phyloP scores from a whole-genome alignment of 92 coral and sea anemone species.

The Zoanthus sociatus region DNA sequence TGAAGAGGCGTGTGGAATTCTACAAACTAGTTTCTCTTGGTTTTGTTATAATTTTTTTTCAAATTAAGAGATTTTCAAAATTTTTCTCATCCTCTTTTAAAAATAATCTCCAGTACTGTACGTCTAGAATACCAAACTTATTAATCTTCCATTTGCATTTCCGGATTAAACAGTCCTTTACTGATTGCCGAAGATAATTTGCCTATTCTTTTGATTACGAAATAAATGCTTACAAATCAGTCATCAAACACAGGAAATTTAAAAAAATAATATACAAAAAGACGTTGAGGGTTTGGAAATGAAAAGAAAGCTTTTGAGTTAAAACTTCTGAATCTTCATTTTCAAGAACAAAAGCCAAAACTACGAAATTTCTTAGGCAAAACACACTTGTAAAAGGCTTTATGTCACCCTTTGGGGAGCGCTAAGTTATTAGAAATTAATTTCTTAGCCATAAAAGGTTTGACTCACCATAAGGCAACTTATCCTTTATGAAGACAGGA shows the following conservation, averaged over 20 bases:
- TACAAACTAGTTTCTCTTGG: too few species aligned
- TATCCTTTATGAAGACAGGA: constrained; percentile 2
- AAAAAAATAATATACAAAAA: background rate
- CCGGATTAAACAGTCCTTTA: background rate
- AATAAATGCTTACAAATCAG: background rate
- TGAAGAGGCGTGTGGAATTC: too few species aligned
- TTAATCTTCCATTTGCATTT: background rate
- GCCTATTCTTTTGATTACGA: background rate
- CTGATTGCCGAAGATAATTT: background rate
- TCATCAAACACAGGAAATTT: constrained; percentile 1
- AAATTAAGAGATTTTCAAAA: too few species aligned
- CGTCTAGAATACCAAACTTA: background rate
- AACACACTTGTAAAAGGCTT: background rate
- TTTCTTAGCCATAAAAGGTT: background rate
- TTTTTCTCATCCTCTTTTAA: too few species aligned
- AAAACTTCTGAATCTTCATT: background rate
- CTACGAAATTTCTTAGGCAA: background rate
- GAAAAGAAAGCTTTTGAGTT: background rate
- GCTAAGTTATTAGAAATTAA: background rate
- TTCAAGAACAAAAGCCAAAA: background rate
- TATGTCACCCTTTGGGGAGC: background rate
- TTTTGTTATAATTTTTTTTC: too few species aligned
- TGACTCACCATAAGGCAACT: constrained; percentile 30
- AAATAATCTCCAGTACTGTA: too few species aligned
- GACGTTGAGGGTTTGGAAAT: background rate